Base-by-base conservation (phyloP, 2,888 invertebrate species). In the Temnothorax unifasciatus region DNA sequence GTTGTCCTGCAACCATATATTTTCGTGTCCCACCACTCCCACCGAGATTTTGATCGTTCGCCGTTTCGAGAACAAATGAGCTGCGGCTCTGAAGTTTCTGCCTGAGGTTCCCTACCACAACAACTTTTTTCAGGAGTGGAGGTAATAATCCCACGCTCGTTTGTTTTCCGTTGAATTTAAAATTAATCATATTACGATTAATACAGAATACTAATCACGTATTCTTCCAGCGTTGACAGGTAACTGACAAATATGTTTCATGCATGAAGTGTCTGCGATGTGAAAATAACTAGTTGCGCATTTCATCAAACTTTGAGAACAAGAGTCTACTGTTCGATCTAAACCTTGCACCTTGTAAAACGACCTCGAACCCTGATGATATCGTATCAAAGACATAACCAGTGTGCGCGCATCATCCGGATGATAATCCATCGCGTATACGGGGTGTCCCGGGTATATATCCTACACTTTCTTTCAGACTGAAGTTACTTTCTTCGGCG, bases 351-450 rank as follows among this genome's bases (percentile, higher is more conserved):
- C 66, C 71, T 64, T 52, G 57, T 74, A 79, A 77, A 84, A 74
- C 61, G 54, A 75, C 34, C 74, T 69, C 61, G 44, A 79, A 79
- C 50, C 52, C 13, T 68, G 85, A 79, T 87, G 86, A 86, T 84
- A 85, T 83, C 76, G 83, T 87, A 81, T 85, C 84, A 76, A 84
- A 81, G 76, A 44, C 73, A 74, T 69, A 74, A 84, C 41, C 71
- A 73, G 21, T 75, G 38, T 52, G 59, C 76, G 64, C 50, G 9
- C 38, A 52, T 64, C 50, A 68, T 52, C 59, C 73, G 66, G 71
- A 85, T 85, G 85, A 89, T 83, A 86, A 87, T 73, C 63, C 66
- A 64, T 6, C 15, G 44, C 29, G 29, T 29, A 34, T 68, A 77
- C 21, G n/a, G 29, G 34, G 68, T 69, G 57, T 77, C 66, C 29